Evolutionary conservation across 2,113 vertebrate genomes (phyloP), one percentile per base, ranked within the genome.

Genomic region (Halcyon senegalensis): DNA sequence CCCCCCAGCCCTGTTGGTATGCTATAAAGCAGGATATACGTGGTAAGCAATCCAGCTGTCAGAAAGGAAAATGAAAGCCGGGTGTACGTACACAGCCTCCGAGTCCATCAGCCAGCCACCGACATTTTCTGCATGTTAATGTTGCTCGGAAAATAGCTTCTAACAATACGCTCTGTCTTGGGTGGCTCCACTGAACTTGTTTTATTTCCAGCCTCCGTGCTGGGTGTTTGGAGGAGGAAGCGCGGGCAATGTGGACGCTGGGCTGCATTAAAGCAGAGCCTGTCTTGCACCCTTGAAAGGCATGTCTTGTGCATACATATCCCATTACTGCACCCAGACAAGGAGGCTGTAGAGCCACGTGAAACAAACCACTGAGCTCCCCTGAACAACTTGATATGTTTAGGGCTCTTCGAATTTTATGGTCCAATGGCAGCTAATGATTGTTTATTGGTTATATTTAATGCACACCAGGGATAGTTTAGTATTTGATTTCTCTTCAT

Each of bases 381-480:
- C 37, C 8, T 79, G 87, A 95, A 93, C 70, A 92, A 67, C 46
- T 11, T 33, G 77, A 87, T 94, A 55, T 80, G 87, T 97, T 95
- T 80, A 91, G 89, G 70, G 28, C 63, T 85, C 83, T 95, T 72
- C 89, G 76, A 79, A 94, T 96, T 88, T 95, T 85, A 96, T 73
- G 84, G 66, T 96, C 83, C 94, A 91, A 9, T 91, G 81, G 48
- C 93, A 96, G 59, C 80, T 93, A 92, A 96, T 95, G 62, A 87
- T 93, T 96, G 73, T 97, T 98, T 97, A 97, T 91, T 97, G 76
- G 85, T 84, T 97, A 92, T 96, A 96, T 96, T 97, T 96, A 97
- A 72, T 87, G 91, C 67, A 93, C 94, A 95, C 94, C 41, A 39
- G 96, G 74, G 90, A 90, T 69, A 87, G 43, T 87, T 97, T 95